phyloP scores from a whole-genome alignment of 2,888 invertebrate species.

The Pyralis farinalis region DNA sequence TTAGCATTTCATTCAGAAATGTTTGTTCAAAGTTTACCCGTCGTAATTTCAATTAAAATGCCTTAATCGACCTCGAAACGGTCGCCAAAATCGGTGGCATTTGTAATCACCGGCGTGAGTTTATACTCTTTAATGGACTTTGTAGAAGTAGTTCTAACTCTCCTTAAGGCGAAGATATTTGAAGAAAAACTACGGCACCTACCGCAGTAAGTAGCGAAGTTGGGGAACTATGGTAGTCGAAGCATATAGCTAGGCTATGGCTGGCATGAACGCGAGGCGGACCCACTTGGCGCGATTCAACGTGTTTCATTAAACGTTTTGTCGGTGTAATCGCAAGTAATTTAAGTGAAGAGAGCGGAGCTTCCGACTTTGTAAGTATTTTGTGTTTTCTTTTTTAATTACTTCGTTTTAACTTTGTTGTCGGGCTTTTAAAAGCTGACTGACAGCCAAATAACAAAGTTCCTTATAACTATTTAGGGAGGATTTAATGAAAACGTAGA shows the following conservation, averaged over 20 bases:
- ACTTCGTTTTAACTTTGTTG: slow-evolving; percentile 81
- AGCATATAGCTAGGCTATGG: slow-evolving; percentile 22
- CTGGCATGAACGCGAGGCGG: slow-evolving; percentile 30
- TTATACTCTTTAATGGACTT: slow-evolving; percentile 79
- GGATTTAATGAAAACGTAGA: slow-evolving; percentile 71
- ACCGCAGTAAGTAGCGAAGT: slow-evolving; percentile 72
- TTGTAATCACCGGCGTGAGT: slow-evolving; percentile 73
- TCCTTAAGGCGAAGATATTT: slow-evolving; percentile 78
- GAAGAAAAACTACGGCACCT: slow-evolving; percentile 75
- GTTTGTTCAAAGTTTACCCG: slow-evolving; percentile 38
- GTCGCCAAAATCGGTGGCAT: slow-evolving; percentile 69
- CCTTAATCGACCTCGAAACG: slow-evolving; percentile 65
- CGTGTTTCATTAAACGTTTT: slow-evolving; percentile 80
- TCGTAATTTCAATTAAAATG: slow-evolving; percentile 68
- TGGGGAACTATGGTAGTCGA: slow-evolving; percentile 60
- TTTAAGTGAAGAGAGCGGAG: slow-evolving; percentile 79
- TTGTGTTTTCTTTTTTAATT: slow-evolving; percentile 81
- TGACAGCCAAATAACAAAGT: slow-evolving; percentile 79
- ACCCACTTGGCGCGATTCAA: slow-evolving; percentile 76
- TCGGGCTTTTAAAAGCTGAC: slow-evolving; percentile 76
- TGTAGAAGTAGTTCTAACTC: slow-evolving; percentile 76
- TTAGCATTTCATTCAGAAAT: slow-evolving; percentile 24
- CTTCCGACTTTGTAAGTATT: slow-evolving; percentile 81
- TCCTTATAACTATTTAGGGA: slow-evolving; percentile 74
- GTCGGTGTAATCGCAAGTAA: slow-evolving; percentile 80